Evolutionary conservation across 2,113 vertebrate species (phyloP).

Genomic region (Planiliza haematocheilus): DNA sequence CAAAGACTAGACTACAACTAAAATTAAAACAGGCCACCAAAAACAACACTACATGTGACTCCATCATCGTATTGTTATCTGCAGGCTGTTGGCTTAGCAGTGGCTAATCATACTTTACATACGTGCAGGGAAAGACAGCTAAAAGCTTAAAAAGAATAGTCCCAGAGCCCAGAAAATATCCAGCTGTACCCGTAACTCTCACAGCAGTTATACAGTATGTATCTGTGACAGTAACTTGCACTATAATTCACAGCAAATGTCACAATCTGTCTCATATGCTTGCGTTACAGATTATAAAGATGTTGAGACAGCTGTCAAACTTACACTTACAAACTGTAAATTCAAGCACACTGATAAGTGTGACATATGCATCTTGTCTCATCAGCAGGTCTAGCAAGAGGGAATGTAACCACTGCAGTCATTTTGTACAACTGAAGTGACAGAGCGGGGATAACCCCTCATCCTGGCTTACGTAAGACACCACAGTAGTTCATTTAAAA

Average conservation of each 20-base stretch:
- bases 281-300: background rate
- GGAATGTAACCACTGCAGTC: background rate
- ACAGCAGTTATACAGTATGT: background rate
- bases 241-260: constrained; percentile 1
- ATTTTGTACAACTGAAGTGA: background rate
- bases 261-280: background rate
- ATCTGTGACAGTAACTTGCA: background rate
- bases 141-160: too few relatives aligned
- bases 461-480: constrained; percentile 8
- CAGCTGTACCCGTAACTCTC: background rate
- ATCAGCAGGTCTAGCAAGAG: background rate
- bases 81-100: constrained; percentile 12
- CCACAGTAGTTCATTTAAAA: constrained; percentile 22
- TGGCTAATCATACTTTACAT: constrained; percentile 25
- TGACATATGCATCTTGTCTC: background rate
- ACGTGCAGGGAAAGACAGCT: too few relatives aligned
- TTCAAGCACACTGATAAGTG: background rate
- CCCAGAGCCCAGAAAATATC: background rate
- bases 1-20: too few relatives aligned
- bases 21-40: too few relatives aligned
- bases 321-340: background rate
- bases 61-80: too few relatives aligned
- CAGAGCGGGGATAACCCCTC: background rate
- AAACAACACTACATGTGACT: too few relatives aligned
- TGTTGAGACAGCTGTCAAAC: constrained; percentile 4